Base-by-base conservation (phyloP, 1,140 invertebrate species). In the Telenomus remus region DNA sequence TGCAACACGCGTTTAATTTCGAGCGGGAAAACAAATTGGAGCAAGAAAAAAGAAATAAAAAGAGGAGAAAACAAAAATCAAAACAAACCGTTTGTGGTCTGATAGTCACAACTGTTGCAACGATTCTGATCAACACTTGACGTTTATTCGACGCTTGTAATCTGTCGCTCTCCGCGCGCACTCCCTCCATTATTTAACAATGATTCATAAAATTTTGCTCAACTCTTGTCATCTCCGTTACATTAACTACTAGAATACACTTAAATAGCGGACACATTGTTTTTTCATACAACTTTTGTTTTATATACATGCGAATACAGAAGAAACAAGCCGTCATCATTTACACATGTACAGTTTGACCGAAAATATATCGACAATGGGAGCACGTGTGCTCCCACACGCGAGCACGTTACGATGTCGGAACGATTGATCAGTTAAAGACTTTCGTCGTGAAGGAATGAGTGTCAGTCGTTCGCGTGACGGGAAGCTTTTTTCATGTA, bases 401-500 rank as follows among this genome's bases (percentile, higher is more conserved):
- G 82, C 80, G 75, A 27, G 42, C 75, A 55, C 55, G 71, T 79
- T 69, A 69, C 56, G 70, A 56, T 7, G 12, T 14, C 11, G 8
- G 37, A 39, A 39, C 13, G 43, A 44, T 13, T 13, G 12, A 14
- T 44, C 43, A 1, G 12, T 11, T 7, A 8, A 2, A 13, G 12
- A 12, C 13, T 7, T 44, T 44, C 81, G 78, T 78, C 43, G 78
- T 77, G 77, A 78, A 78, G 39, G 46, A 60, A 35, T 42, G 51
- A 12, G 34, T 57, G 54, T 86, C 82, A 85, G 83, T 86, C 83
- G 82, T 81, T 85, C 84, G 84, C 81, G 81, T 66, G 79, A 80
- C 35, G 73, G 84, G 85, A 87, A 86, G 83, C 80, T 27, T 27
- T 27, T n/a, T 27, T 27, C 19, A 27, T 27, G 1, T 27, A 6